Evolutionary conservation across 2,888 invertebrate species (phyloP).

Genomic region (Bhutanitis thaidina): DNA sequence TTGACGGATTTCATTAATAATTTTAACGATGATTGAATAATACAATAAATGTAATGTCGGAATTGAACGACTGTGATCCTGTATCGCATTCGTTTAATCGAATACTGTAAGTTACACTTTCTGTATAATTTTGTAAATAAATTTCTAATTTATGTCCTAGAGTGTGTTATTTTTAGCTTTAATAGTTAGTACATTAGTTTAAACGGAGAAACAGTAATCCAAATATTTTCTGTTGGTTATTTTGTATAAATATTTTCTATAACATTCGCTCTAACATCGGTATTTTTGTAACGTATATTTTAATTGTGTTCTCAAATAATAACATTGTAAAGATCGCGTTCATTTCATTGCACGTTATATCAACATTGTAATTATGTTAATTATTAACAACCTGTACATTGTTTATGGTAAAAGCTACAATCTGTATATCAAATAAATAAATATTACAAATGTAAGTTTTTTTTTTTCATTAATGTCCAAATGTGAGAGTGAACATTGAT

Average conservation of each 20-base stretch:
- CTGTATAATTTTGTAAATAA: slow-evolving; percentile 78
- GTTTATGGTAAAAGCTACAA: slow-evolving; percentile 53
- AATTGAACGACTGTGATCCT: background rate
- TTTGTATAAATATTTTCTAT: slow-evolving; percentile 45
- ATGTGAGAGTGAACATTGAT: no score
- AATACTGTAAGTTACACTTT: background rate
- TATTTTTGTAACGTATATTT: background rate
- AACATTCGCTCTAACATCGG: slow-evolving; percentile 34
- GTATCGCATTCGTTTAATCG: background rate
- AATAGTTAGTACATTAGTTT: slow-evolving; percentile 67
- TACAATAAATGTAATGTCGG: background rate
- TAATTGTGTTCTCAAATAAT: slow-evolving; percentile 18
- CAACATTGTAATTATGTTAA: slow-evolving; percentile 44
- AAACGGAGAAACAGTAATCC: slow-evolving; percentile 51
- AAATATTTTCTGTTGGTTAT: slow-evolving; percentile 61
- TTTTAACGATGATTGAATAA: background rate
- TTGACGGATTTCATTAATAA: background rate
- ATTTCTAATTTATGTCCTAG: slow-evolving; percentile 66
- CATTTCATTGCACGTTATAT: background rate
- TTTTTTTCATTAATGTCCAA: slow-evolving; percentile 1
- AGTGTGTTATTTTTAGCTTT: slow-evolving; percentile 71
- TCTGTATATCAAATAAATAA: slow-evolving; percentile 69
- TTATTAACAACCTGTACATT: slow-evolving; percentile 55
- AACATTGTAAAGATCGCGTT: slow-evolving; percentile 8
- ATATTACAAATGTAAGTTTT: slow-evolving; percentile 30